A percentile compares a stretch with the other conserved stretches of the same genome.
These are phyloP conservation scores for Carlito syrichta DNA, from an alignment of 2,113 vertebrate genomes.

Conservation along the genomic window DNA sequence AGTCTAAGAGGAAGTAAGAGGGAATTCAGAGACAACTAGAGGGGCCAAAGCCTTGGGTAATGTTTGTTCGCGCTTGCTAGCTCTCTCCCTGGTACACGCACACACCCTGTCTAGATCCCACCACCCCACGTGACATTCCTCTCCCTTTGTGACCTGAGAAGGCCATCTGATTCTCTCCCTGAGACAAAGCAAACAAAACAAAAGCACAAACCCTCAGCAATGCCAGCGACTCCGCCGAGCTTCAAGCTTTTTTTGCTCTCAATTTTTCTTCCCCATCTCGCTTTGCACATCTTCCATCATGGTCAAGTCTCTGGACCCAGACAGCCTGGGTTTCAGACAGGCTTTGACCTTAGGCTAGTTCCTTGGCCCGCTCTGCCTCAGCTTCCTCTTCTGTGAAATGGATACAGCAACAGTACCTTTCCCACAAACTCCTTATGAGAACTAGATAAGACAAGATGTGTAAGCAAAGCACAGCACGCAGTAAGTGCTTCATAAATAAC, in stretches of 20 bases:
- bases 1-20: neutral
- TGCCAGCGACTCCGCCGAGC: no score
- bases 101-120: neutral
- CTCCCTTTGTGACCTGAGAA: no score
- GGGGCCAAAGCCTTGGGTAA: neutral
- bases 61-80: no score
- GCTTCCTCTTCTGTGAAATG: no score
- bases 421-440: neutral
- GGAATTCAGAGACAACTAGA: neutral
- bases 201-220: neutral
- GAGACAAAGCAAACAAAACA: neutral
- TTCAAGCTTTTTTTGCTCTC: no score
- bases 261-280: accelerated
- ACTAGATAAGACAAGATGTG: accelerated
- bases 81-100: no score
- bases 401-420: neutral
- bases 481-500: accelerated
- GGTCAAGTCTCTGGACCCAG: neutral
- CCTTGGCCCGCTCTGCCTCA: accelerated
- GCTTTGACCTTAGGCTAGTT: no score
- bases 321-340: no score
- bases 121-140: neutral
- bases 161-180: neutral
- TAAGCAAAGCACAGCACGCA: accelerated
- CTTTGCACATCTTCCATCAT: accelerated